Conservation (phyloP, 2,888 invertebrate species). For the Antheraea yamamai region DNA sequence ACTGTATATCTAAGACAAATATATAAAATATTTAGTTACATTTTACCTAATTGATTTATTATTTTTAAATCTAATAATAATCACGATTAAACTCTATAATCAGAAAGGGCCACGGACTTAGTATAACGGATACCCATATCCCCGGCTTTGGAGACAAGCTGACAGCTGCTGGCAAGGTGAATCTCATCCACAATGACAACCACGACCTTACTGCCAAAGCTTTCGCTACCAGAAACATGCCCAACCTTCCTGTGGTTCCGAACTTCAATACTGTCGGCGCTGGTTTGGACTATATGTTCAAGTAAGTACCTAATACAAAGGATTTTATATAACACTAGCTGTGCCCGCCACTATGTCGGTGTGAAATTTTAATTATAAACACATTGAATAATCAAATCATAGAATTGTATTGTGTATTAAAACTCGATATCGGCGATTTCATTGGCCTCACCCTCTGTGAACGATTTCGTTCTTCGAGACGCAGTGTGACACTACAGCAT, state of each 20-base stretch:
- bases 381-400: too few relatives aligned
- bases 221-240: slow-evolving; percentile 43
- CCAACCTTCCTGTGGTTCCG: slow-evolving; percentile 31
- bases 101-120: slow-evolving; percentile 41
- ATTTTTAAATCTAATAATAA: neutral
- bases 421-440: too few relatives aligned
- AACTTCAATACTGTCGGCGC: slow-evolving; percentile 39
- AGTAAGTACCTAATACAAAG: slow-evolving; percentile 29
- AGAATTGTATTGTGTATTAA: too few relatives aligned
- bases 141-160: slow-evolving; percentile 41
- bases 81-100: neutral
- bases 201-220: slow-evolving; percentile 43
- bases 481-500: too few relatives aligned
- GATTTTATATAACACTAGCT: neutral
- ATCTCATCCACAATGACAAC: slow-evolving; percentile 39
- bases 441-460: too few relatives aligned
- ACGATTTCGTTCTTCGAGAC: too few relatives aligned
- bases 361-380: too few relatives aligned
- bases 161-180: slow-evolving; percentile 40
- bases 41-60: neutral
- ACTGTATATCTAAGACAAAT: neutral
- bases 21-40: neutral
- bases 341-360: too few relatives aligned
- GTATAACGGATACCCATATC: slow-evolving; percentile 39
- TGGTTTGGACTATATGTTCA: slow-evolving; percentile 36